phyloP scores from a whole-genome alignment of 2,888 invertebrate species.

The Anagyrus pseudococci region DNA sequence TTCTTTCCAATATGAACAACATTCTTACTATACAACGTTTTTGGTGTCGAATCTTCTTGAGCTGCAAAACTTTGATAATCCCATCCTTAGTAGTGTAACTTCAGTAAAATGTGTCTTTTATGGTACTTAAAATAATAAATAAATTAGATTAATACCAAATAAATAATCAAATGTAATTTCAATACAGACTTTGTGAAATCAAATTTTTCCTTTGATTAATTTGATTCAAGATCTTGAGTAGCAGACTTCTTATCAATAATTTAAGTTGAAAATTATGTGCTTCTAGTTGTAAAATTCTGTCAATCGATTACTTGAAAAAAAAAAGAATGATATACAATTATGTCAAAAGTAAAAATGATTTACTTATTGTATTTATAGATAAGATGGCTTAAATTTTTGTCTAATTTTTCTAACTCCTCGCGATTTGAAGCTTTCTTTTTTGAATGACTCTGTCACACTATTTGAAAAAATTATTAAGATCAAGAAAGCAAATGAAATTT shows the following conservation, averaged over 20 bases:
- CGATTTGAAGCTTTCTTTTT: conserved; percentile 53
- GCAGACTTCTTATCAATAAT: conserved; percentile 62
- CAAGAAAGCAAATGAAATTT: no score
- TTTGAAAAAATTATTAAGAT: no score
- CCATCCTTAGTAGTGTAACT: conserved; percentile 93
- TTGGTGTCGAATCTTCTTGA: conserved; percentile 92
- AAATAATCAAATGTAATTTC: no score
- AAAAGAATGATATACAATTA: conserved; percentile 25
- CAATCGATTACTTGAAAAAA: conserved; percentile 75
- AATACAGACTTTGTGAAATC: conserved; percentile 68
- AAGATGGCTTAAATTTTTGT: conserved; percentile 59
- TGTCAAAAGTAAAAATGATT: conserved; percentile 18
- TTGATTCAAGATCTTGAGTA: conserved; percentile 17
- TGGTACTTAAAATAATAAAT: conserved; percentile 66
- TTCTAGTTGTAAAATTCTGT: conserved; percentile 74
- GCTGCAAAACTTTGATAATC: conserved; percentile 85
- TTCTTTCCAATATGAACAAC: conserved; percentile 80
- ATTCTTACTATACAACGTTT: conserved; percentile 94
- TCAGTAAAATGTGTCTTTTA: conserved; percentile 82
- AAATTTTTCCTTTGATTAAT: conserved; percentile 63
- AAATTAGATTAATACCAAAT: conserved; percentile 49
- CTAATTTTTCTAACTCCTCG: conserved; percentile 62
- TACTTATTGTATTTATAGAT: not conserved
- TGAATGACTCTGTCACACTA: conserved; percentile 38
- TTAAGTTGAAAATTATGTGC: conserved; percentile 81